These are phyloP conservation scores for Hirudinaria manillensis DNA, from an alignment of 2,888 invertebrate genomes.

Conservation along the genomic window DNA sequence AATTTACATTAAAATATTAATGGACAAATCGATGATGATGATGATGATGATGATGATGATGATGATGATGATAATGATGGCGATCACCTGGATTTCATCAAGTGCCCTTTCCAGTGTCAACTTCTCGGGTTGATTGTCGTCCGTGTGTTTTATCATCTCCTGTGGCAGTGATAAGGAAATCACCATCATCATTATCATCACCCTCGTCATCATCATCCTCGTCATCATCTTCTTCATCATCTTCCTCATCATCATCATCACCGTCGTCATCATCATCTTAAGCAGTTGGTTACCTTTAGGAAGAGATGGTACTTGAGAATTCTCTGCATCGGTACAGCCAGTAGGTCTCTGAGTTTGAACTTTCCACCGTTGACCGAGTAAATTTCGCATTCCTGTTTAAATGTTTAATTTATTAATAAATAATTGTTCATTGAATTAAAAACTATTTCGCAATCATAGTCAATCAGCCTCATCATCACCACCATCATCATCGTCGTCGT, in stretches of 20 bases:
- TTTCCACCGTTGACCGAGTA: constrained; percentile 82
- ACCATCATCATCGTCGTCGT: too few species aligned
- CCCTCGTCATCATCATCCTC: constrained; percentile 27
- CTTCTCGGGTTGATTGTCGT: constrained; percentile 70
- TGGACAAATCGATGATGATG: background rate
- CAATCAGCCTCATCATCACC: background rate
- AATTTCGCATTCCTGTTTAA: constrained; percentile 75
- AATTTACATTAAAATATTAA: background rate
- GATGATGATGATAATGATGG: constrained; percentile 3
- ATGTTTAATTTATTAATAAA: background rate
- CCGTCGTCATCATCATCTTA: constrained; percentile 25
- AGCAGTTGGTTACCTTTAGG: constrained; percentile 63
- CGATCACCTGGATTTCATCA: constrained; percentile 69
- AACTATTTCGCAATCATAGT: background rate
- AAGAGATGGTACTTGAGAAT: constrained; percentile 93
- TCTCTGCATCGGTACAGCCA: constrained; percentile 96
- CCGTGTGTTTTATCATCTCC: constrained; percentile 57
- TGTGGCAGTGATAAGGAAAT: constrained; percentile 39
- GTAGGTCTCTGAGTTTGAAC: constrained; percentile 85
- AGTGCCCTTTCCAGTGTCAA: constrained; percentile 77
- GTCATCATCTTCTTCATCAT: constrained; percentile 27
- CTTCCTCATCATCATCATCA: constrained; percentile 28
- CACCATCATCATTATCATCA: constrained; percentile 31
- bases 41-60: background rate
- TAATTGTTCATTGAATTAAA: background rate